Evolutionary conservation across 2,888 invertebrate species (phyloP).

Genomic region (Leptinotarsa tumamoca): DNA sequence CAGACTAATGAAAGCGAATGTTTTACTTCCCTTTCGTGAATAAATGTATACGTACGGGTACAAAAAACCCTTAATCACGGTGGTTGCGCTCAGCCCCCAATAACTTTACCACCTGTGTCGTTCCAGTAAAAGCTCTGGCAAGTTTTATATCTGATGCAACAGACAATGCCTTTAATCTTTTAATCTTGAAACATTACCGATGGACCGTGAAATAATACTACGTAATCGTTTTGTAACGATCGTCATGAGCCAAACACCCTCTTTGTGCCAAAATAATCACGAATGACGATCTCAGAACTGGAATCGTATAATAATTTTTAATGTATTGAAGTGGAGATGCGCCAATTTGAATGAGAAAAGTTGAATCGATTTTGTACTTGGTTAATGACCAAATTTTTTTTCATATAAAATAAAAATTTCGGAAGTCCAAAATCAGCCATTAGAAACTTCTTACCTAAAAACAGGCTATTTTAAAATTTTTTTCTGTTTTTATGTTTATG

Average conservation of each 20-base stretch:
- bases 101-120: slow-evolving; percentile 44
- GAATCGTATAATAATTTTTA: neutral
- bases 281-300: slow-evolving; percentile 15
- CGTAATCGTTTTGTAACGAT: slow-evolving; percentile 50
- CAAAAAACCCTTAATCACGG: slow-evolving; percentile 30
- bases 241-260: slow-evolving; percentile 36
- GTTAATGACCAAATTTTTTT: no score
- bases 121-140: slow-evolving; percentile 30
- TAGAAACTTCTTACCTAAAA: no score
- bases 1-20: neutral
- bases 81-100: slow-evolving; percentile 35
- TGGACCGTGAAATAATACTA: slow-evolving; percentile 52
- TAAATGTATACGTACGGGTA: neutral
- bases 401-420: no score
- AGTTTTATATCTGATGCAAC: slow-evolving; percentile 42
- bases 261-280: slow-evolving; percentile 26
- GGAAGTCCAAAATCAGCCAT: no score
- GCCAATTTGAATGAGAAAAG: neutral
- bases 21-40: slow-evolving; percentile 1
- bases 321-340: neutral
- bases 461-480: no score
- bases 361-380: no score
- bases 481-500: no score
- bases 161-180: slow-evolving; percentile 47
- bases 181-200: slow-evolving; percentile 50